A percentile compares a stretch with the other conserved stretches of the same genome.
These are phyloP conservation scores for Myotis lucifugus DNA, from an alignment of 2,113 vertebrate genomes.

Conservation along the genomic window DNA sequence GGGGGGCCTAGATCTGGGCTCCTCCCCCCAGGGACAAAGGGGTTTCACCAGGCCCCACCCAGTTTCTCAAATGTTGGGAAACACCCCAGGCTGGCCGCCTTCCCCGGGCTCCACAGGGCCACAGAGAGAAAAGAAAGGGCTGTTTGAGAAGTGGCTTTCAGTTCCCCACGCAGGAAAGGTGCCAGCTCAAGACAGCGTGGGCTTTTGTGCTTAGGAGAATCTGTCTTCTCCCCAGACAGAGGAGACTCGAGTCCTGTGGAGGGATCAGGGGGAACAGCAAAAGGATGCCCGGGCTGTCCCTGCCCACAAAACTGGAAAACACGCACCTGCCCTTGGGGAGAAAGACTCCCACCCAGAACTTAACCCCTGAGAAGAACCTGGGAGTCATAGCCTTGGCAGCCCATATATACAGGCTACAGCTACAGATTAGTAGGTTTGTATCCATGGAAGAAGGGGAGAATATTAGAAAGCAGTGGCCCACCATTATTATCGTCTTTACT, in stretches of 20 bases:
- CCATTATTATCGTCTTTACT: background rate
- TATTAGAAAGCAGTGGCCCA: background rate
- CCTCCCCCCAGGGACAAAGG: slow-evolving; percentile 35
- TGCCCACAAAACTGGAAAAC: too few species aligned
- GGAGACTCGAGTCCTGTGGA: background rate
- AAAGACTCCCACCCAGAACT: background rate
- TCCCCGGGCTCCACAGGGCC: slow-evolving; percentile 47
- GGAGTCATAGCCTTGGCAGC: background rate
- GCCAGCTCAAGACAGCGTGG: slow-evolving; percentile 59
- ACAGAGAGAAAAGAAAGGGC: slow-evolving; percentile 55
- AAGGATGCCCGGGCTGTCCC: background rate
- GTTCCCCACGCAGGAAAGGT: slow-evolving; percentile 68
- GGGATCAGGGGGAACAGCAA: background rate
- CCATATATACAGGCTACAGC: too few species aligned
- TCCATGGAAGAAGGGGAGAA: background rate
- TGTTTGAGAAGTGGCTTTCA: slow-evolving; percentile 62
- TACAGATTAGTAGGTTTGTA: background rate
- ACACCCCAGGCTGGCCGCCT: slow-evolving; percentile 47
- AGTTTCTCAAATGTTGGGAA: slow-evolving; percentile 66
- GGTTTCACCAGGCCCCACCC: slow-evolving; percentile 62
- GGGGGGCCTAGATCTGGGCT: slow-evolving; percentile 30
- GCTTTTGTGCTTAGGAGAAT: slow-evolving; percentile 60
- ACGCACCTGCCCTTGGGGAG: background rate
- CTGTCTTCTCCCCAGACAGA: slow-evolving; percentile 38
- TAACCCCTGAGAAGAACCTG: background rate